These are phyloP conservation scores for Cherax quadricarinatus DNA, from an alignment of 1,140 invertebrate species.

Conservation along the genomic window DNA sequence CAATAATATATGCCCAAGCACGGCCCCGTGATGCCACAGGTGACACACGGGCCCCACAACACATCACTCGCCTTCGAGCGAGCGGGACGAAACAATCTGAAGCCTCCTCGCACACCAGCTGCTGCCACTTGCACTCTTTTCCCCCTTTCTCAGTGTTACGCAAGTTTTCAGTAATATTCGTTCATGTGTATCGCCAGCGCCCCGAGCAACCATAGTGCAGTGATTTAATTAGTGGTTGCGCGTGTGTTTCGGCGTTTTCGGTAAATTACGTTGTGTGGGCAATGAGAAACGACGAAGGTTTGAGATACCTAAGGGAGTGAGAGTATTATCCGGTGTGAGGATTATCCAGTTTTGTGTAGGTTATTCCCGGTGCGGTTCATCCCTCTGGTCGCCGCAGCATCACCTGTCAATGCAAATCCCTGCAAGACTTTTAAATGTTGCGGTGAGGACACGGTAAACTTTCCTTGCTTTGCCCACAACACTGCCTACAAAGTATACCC, in stretches of 20 bases:
- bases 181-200: too few relatives aligned
- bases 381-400: background rate
- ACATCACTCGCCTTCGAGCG: background rate
- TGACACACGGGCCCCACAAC: conserved; percentile 30
- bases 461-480: too few relatives aligned
- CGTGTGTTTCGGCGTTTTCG: background rate
- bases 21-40: conserved; percentile 26
- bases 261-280: background rate
- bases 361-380: background rate
- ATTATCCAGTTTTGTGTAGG: background rate
- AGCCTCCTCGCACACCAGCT: conserved; percentile 28
- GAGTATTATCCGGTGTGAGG: background rate
- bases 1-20: background rate
- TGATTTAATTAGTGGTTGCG: background rate
- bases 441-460: background rate
- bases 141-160: background rate
- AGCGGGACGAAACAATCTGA: conserved; percentile 20
- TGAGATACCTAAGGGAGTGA: too few relatives aligned
- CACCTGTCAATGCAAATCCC: conserved; percentile 42
- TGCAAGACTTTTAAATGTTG: conserved; percentile 49
- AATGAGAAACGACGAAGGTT: too few relatives aligned
- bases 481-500: too few relatives aligned
- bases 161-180: too few relatives aligned
- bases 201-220: too few relatives aligned
- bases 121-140: background rate